Evolutionary conservation across 2,797 vertebrate species (phyloP).

Genomic region (Nothura maculosa): DNA sequence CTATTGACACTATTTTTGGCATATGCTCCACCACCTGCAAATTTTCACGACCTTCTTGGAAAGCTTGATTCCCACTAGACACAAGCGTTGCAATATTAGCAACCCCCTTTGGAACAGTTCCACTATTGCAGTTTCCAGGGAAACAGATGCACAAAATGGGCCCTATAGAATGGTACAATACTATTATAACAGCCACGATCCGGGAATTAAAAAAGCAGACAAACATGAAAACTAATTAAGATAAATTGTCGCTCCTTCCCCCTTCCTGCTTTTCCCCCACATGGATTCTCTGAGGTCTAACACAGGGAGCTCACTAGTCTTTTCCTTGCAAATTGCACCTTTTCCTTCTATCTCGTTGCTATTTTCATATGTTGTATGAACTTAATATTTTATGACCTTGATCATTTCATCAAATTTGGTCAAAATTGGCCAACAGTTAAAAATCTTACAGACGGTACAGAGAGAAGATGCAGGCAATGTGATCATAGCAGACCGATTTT

Average conservation of each 20-base stretch:
- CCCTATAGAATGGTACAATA: conserved; percentile 2
- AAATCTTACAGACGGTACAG: background rate
- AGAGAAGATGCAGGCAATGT: background rate
- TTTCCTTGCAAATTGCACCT: background rate
- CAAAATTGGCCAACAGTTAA: background rate
- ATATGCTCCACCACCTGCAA: background rate
- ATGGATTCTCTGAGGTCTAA: background rate
- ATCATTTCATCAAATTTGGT: background rate
- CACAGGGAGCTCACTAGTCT: background rate
- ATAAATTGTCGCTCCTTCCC: background rate
- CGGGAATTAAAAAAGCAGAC: conserved; percentile 12
- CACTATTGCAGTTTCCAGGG: background rate
- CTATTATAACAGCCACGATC: conserved; percentile 18
- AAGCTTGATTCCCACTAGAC: background rate
- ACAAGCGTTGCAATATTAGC: conserved; percentile 30
- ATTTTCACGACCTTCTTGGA: background rate
- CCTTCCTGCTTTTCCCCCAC: background rate
- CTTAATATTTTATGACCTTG: background rate
- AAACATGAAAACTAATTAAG: background rate
- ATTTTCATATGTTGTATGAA: background rate
- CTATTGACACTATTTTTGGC: background rate
- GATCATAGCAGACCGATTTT: background rate
- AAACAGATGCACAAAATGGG: conserved; percentile 46
- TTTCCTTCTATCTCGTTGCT: background rate
- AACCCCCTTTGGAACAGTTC: conserved; percentile 24